phyloP scores from a whole-genome alignment of 1,140 invertebrate genomes.

The Rhagoletis pomonella region DNA sequence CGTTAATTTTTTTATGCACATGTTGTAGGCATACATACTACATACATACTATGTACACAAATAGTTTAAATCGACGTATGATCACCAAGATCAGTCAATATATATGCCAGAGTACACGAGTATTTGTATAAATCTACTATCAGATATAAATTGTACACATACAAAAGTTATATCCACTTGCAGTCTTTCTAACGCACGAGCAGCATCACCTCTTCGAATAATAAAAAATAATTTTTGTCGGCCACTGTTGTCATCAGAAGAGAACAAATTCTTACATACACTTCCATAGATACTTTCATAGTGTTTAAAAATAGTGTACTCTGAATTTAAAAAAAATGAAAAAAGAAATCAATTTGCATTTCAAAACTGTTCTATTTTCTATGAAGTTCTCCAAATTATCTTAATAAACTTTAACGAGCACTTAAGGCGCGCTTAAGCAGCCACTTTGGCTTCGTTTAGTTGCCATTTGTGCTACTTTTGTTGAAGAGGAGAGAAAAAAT shows the following conservation, averaged over 20 bases:
- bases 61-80: no score
- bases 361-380: slow-evolving; percentile 40
- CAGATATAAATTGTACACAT: no score
- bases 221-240: not conserved
- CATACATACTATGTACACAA: no score
- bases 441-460: not conserved
- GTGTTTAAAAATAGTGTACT: not conserved
- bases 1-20: no score
- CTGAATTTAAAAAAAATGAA: not conserved
- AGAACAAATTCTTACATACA: not conserved
- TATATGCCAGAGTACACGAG: no score
- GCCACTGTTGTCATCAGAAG: not conserved
- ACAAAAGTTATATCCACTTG: no score
- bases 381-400: slow-evolving; percentile 34
- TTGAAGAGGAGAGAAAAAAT: not conserved
- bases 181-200: not conserved
- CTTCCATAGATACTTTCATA: not conserved
- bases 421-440: slow-evolving; percentile 21
- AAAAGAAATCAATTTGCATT: slow-evolving; percentile 14
- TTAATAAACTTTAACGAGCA: slow-evolving; percentile 50
- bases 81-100: no score
- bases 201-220: not conserved
- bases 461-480: slow-evolving; percentile 41
- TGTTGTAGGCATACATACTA: no score
- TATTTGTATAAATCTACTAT: no score